Evolutionary conservation across 2,888 invertebrate species (phyloP).

Genomic region (Allacma fusca): DNA sequence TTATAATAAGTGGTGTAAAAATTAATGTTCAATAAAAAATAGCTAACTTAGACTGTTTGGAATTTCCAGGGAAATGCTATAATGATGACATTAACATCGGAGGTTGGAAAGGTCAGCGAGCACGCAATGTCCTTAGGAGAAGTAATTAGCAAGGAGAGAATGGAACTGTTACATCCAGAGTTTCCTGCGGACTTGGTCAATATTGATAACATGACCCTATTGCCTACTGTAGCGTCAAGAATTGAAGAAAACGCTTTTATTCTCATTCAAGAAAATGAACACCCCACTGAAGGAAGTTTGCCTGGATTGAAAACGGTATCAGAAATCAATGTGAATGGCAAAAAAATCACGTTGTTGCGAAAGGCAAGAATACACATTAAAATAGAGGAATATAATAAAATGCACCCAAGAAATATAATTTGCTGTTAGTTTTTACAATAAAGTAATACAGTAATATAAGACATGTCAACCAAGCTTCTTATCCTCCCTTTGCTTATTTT

Average conservation of each 20-base stretch:
- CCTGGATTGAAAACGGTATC: slow-evolving; percentile 6
- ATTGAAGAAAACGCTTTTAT: slow-evolving; percentile 33
- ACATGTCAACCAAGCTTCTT: no score
- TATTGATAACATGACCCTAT: slow-evolving; percentile 28
- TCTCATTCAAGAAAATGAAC: not conserved
- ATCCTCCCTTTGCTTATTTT: no score
- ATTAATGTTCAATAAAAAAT: no score
- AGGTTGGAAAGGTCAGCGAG: slow-evolving; percentile 25
- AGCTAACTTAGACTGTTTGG: not conserved
- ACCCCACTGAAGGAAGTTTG: not conserved
- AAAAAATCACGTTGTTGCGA: slow-evolving; percentile 22
- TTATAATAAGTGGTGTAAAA: no score
- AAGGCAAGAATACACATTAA: slow-evolving; percentile 22
- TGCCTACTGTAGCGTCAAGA: not conserved
- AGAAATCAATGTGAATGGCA: not conserved
- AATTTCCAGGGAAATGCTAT: not conserved
- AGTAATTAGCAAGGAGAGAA: slow-evolving; percentile 25
- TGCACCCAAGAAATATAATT: no score
- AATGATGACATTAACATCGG: slow-evolving; percentile 17
- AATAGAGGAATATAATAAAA: not conserved
- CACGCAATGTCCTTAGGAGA: slow-evolving; percentile 26
- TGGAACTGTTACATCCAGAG: slow-evolving; percentile 30
- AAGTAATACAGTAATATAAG: no score
- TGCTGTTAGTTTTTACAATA: no score
- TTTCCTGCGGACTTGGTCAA: slow-evolving; percentile 21